phyloP scores from a whole-genome alignment of 2,888 invertebrate genomes.

The Hydraecia micacea region DNA sequence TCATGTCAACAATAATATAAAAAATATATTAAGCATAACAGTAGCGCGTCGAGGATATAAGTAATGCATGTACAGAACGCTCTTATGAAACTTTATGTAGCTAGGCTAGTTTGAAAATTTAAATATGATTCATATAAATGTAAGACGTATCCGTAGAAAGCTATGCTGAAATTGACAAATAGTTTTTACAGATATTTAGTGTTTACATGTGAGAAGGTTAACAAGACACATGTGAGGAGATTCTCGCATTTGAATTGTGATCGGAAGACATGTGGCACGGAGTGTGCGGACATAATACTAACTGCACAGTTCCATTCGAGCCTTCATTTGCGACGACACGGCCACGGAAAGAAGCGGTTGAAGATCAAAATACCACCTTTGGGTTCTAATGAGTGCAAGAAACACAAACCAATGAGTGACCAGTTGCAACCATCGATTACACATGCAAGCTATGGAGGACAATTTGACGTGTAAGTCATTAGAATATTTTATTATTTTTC shows the following conservation, averaged over 20 bases:
- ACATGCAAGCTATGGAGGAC: slow-evolving; percentile 80
- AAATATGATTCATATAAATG: slow-evolving; percentile 73
- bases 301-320: slow-evolving; percentile 65
- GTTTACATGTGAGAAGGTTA: slow-evolving; percentile 78
- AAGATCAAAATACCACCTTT: slow-evolving; percentile 73
- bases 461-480: slow-evolving; percentile 81
- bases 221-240: slow-evolving; percentile 77
- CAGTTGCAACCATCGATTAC: slow-evolving; percentile 75
- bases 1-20: slow-evolving; percentile 76
- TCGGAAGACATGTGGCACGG: slow-evolving; percentile 76
- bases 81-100: slow-evolving; percentile 67
- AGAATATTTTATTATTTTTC: background rate
- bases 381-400: slow-evolving; percentile 72
- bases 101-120: slow-evolving; percentile 66
- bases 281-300: slow-evolving; percentile 49
- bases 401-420: slow-evolving; percentile 81
- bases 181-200: slow-evolving; percentile 87
- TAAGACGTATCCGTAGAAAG: slow-evolving; percentile 77
- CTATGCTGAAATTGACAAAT: slow-evolving; percentile 88
- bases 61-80: slow-evolving; percentile 73
- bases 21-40: slow-evolving; percentile 58
- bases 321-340: slow-evolving; percentile 70
- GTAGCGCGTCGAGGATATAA: slow-evolving; percentile 60
- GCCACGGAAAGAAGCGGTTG: slow-evolving; percentile 73
- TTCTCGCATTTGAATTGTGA: slow-evolving; percentile 76